Conservation (phyloP, 1,140 invertebrate genomes). For the Harpegnathos saltator region DNA sequence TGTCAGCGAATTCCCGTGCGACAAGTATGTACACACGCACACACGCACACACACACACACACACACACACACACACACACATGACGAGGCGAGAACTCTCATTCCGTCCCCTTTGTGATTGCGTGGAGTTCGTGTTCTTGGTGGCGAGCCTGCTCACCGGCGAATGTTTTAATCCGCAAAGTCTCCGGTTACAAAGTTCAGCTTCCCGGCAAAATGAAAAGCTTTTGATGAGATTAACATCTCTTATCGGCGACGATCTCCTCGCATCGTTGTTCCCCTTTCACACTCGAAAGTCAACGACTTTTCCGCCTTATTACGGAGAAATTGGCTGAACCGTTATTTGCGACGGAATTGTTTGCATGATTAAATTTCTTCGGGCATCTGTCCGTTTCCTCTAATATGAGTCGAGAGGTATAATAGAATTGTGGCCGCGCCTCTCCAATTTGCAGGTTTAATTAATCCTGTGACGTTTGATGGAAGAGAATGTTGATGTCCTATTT, state of each 20-base stretch:
- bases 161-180: slow-evolving; percentile 20
- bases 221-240: slow-evolving; percentile 18
- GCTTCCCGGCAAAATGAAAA: not conserved
- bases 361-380: slow-evolving; percentile 42
- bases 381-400: slow-evolving; percentile 9
- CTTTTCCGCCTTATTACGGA: slow-evolving; percentile 2
- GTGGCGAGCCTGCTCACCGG: not conserved
- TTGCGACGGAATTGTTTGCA: slow-evolving; percentile 16
- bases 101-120: not conserved
- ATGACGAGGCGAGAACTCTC: not conserved
- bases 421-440: slow-evolving; percentile 16
- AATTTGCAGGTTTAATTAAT: slow-evolving; percentile 41
- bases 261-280: not conserved
- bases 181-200: slow-evolving; percentile 11
- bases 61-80: not conserved
- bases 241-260: slow-evolving; percentile 8
- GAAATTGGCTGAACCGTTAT: slow-evolving; percentile 1
- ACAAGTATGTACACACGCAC: too few species aligned
- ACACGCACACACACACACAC: not conserved
- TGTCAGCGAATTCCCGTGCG: not conserved
- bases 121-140: not conserved
- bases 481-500: slow-evolving; percentile 27
- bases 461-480: slow-evolving; percentile 19
- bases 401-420: not conserved
- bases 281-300: not conserved